A percentile compares a stretch with the other conserved stretches of the same genome.
Evolutionary conservation across 2,113 vertebrate genomes (phyloP).

Genomic region (Lasiurus cinereus): DNA sequence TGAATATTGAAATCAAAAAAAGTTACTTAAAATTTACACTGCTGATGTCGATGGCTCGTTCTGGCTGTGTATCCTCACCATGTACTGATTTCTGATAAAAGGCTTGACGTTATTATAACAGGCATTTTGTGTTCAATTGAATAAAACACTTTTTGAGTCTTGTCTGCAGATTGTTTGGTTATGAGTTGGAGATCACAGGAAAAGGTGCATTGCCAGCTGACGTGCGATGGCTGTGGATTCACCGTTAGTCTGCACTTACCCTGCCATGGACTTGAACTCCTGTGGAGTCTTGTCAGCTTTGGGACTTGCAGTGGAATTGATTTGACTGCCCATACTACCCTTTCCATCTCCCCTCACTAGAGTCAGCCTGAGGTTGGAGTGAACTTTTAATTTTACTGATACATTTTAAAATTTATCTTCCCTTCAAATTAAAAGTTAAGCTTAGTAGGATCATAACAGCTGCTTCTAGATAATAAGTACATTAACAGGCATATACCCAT

Average conservation of each 20-base stretch:
- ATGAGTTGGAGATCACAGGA: constrained; percentile 27
- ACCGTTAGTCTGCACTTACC: not conserved
- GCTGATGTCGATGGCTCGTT: constrained; percentile 78
- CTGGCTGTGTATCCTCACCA: constrained; percentile 76
- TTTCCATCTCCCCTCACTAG: not conserved
- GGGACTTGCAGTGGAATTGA: not conserved
- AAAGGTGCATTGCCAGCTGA: not conserved
- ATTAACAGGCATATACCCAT: not conserved
- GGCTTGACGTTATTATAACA: constrained; percentile 78
- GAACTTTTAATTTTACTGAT: not conserved
- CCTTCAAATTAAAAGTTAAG: constrained; percentile 45
- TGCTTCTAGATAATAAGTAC: constrained; percentile 47
- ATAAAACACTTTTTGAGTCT: constrained; percentile 83
- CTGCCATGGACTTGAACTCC: not conserved
- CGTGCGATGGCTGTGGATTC: not conserved
- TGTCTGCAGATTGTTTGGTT: constrained; percentile 63
- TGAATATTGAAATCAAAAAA: constrained; percentile 73
- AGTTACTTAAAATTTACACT: constrained; percentile 77
- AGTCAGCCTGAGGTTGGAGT: not conserved
- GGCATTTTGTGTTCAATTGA: constrained; percentile 83
- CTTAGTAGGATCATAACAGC: not conserved
- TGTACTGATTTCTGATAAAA: constrained; percentile 80
- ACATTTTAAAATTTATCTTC: constrained; percentile 22
- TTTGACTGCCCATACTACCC: no score
- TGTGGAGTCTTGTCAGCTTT: not conserved